Percentiles rank a stretch among this genome's conserved stretches.
These are phyloP conservation scores for Halocynthia aurantium DNA, from an alignment of 23 tunicate species.

Conservation along the genomic window DNA sequence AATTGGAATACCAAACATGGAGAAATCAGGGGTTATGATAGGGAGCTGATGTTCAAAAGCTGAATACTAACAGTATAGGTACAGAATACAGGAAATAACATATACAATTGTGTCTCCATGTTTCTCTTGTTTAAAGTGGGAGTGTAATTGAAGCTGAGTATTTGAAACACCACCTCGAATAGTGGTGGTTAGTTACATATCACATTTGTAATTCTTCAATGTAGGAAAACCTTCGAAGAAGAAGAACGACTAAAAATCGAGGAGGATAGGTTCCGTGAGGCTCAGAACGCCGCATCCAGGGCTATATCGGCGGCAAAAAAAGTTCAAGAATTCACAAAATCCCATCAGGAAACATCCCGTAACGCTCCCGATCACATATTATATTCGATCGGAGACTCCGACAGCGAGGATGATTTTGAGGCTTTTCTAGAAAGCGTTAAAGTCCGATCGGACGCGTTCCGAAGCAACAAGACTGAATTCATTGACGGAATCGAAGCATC, in stretches of 20 bases:
- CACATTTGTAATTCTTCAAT: constrained; percentile 13
- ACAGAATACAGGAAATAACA: too few species aligned
- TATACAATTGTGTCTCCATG: too few species aligned
- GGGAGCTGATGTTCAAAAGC: too few species aligned
- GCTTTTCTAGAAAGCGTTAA: constrained; percentile 68
- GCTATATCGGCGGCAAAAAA: constrained; percentile 32
- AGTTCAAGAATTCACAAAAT: constrained; percentile 19
- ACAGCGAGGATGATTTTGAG: constrained; percentile 85
- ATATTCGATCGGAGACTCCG: constrained; percentile 38
- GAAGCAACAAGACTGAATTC: constrained; percentile 23
- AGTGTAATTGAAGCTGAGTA: too few species aligned
- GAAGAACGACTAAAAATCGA: constrained; percentile 60
- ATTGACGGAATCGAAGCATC: constrained; percentile 1
- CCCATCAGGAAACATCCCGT: background rate
- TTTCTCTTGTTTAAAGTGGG: too few species aligned
- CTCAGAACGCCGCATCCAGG: constrained; percentile 66
- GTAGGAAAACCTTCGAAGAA: constrained; percentile 49
- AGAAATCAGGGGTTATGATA: too few species aligned
- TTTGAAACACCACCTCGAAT: too few species aligned
- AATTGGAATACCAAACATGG: too few species aligned
- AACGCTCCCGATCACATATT: constrained; percentile 2
- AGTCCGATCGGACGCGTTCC: constrained; percentile 66
- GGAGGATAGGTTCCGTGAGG: constrained; percentile 70
- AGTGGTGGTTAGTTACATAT: background rate
- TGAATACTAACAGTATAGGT: too few species aligned